These are phyloP conservation scores for Galagoides demidoff DNA, from an alignment of 2,797 vertebrate species.

Conservation along the genomic window DNA sequence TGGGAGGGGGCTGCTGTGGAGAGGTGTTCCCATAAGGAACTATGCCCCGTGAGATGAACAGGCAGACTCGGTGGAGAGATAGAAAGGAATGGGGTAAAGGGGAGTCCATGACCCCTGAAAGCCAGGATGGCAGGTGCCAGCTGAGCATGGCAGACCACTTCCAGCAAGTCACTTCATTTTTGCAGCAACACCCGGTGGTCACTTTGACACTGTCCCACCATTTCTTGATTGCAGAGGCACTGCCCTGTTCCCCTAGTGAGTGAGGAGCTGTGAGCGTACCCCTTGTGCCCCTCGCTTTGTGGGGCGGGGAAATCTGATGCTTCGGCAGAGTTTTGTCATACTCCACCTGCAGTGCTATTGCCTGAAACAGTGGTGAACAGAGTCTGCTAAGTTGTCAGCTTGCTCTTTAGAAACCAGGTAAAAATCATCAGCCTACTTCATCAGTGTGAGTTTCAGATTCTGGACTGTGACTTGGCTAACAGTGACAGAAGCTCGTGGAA, in stretches of 20 bases:
- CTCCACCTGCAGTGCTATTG: background rate
- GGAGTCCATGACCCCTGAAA: background rate
- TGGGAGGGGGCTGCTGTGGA: background rate
- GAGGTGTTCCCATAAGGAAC: background rate
- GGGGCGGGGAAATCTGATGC: background rate
- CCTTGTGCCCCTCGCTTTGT: background rate
- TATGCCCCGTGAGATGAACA: background rate
- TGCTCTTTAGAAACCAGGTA: constrained; percentile 15
- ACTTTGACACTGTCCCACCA: background rate
- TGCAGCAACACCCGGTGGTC: background rate
- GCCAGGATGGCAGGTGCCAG: fast-evolving
- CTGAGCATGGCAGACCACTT: background rate
- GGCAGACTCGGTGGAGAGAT: background rate
- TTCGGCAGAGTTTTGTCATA: background rate
- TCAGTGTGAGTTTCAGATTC: background rate
- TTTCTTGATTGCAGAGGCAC: background rate
- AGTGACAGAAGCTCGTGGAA: background rate
- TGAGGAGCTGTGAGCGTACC: background rate
- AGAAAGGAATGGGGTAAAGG: background rate
- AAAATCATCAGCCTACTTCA: background rate
- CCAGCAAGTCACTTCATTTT: background rate
- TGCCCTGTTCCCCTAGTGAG: background rate
- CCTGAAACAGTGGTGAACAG: background rate
- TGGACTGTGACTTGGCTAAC: background rate
- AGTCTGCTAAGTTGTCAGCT: background rate